Conservation (phyloP, 92 coral and sea anemone genomes). For the Parazoanthus darwini region DNA sequence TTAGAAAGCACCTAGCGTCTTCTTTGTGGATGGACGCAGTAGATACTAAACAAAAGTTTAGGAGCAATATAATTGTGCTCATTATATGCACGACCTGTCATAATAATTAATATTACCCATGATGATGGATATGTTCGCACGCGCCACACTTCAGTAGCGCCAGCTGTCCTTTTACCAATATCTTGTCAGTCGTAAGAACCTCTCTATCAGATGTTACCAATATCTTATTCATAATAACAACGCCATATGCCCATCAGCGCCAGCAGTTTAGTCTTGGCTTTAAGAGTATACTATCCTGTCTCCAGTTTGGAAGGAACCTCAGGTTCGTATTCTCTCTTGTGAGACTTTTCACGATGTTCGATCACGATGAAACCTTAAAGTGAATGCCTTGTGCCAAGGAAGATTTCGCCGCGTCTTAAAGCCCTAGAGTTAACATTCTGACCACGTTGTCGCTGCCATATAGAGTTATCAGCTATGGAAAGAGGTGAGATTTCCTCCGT, state of each 20-base stretch:
- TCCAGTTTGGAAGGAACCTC: no score
- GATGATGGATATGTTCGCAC: constrained; percentile 11
- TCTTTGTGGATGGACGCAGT: not conserved
- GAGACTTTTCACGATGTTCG: not conserved
- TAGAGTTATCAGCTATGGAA: not conserved
- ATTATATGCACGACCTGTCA: not conserved
- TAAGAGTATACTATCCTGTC: no score
- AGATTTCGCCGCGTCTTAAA: not conserved
- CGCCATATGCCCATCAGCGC: no score
- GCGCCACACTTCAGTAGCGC: constrained; percentile 1
- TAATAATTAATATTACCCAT: not conserved
- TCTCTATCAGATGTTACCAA: not conserved
- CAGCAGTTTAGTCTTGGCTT: no score
- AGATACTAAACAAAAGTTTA: not conserved
- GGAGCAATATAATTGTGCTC: not conserved
- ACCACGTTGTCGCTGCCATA: not conserved
- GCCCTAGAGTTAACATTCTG: not conserved
- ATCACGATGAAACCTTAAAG: not conserved
- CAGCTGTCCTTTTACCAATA: not conserved
- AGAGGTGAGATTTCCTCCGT: constrained; percentile 12
- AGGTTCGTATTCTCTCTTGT: not conserved
- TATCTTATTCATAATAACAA: no score
- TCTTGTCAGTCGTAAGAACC: not conserved
- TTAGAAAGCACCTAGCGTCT: not conserved
- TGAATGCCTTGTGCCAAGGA: not conserved